Evolutionary conservation across 2,797 vertebrate genomes (phyloP), one percentile per base, ranked within the genome.

Genomic region (Pseudopleuronectes americanus): DNA sequence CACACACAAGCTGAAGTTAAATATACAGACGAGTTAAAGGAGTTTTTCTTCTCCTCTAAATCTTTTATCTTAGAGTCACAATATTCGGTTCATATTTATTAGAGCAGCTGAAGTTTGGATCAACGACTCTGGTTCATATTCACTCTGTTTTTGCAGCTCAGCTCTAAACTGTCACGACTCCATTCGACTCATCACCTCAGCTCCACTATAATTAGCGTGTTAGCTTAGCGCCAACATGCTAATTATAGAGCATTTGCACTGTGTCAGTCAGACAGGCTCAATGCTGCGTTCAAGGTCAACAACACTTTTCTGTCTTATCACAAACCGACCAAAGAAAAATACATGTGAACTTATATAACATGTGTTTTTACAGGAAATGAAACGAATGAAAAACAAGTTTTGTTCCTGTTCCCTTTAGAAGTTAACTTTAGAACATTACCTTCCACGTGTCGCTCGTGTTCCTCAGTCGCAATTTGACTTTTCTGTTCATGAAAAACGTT

Each of bases 401-500:
- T 0, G 33, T 36, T 36, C 33, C 3, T 13, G 3, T 12, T 38
- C 36, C 10, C 3, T 38, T 38, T 13, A 12, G 9, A 38, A 13
- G 12, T 31, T 1, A 12, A 38, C 12, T 16, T 43, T 43, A 17
- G 14, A 43, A 9, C 13, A 2, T 41, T 83, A 97, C 97, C 96
- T 95, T 83, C 84, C 6, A 94, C 55, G 12, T 63, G 72, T 48
- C 82, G 89, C 0, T 80, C 83, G 3, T 94, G 91, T 52, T 94
- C 86, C 28, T 85, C 90, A 8, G 84, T 89, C 19, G 90, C 82
- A 41, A 51, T 67, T 24, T 89, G 79, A 26, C 88, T 84, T 65
- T 85, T 94, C 56, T 93, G 90, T 4, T 93, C 91, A 17, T 95
- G 90, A n/a, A 89, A 77, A n/a, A 92, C 76, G 62, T 76, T 90